These are phyloP conservation scores for Drosophila koepferae DNA, from an alignment of 2,888 invertebrate species.

Conservation along the genomic window DNA sequence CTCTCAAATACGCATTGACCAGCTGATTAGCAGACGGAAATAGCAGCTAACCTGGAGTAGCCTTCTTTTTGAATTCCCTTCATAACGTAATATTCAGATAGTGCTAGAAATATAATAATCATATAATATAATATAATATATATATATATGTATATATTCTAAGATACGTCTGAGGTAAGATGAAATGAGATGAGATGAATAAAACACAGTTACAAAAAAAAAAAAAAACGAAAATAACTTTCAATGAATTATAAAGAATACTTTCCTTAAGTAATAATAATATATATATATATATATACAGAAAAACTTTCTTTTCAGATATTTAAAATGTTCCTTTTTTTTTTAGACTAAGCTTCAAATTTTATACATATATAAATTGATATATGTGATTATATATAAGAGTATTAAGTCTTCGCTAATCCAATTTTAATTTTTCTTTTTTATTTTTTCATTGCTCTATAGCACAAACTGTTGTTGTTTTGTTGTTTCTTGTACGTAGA, in stretches of 20 bases:
- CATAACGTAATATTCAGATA: neutral
- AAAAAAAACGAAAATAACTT: no score
- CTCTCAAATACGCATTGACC: conserved; percentile 32
- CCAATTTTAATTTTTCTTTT: neutral
- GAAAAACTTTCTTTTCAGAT: no score
- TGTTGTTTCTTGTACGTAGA: conserved; percentile 19
- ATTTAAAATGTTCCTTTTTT: no score
- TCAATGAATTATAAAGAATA: no score
- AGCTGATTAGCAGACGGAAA: conserved; percentile 48
- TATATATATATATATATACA: no score
- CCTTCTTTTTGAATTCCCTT: neutral
- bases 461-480: conserved; percentile 17
- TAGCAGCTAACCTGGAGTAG: neutral
- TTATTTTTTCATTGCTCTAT: conserved; percentile 3
- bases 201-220: no score
- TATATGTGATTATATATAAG: neutral
- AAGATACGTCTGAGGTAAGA: no score
- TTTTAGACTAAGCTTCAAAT: no score
- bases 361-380: no score
- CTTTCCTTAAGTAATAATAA: no score
- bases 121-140: neutral
- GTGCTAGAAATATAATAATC: neutral
- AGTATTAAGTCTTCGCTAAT: conserved; percentile 12
- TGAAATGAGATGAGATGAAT: no score
- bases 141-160: no score